A percentile compares a stretch with the other conserved stretches of the same genome.
These are phyloP conservation scores for Hippopotamyrus pictus DNA, from an alignment of 2,797 vertebrate genomes.

Conservation along the genomic window DNA sequence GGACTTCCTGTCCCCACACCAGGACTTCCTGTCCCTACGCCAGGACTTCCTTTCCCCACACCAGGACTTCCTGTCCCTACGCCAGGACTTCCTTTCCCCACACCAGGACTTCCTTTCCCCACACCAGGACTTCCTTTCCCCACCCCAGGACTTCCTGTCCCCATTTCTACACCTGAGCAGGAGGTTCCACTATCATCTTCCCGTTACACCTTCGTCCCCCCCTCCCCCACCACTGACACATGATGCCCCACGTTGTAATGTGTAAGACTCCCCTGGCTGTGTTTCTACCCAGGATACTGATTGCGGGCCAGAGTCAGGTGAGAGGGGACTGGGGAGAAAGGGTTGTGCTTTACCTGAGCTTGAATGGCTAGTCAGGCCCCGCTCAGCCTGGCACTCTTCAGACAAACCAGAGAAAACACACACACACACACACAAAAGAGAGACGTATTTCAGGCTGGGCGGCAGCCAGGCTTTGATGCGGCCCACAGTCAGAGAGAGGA, in stretches of 20 bases:
- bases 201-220: background rate
- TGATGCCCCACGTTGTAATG: constrained; percentile 5
- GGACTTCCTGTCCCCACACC: background rate
- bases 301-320: constrained; percentile 30
- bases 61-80: background rate
- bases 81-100: background rate
- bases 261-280: background rate
- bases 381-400: background rate
- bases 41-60: background rate
- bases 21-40: background rate
- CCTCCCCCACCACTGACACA: background rate
- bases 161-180: background rate
- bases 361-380: constrained; percentile 27
- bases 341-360: constrained; percentile 30
- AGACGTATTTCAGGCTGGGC: constrained; percentile 21
- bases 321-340: background rate
- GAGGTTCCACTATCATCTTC: background rate
- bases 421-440: constrained; percentile 26
- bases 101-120: background rate
- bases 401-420: constrained; percentile 31
- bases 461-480: constrained; percentile 29
- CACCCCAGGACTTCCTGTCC: background rate
- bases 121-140: background rate
- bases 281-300: constrained; percentile 7
- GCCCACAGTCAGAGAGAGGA: constrained; percentile 28